Evolutionary conservation across 1,140 invertebrate species (phyloP), one percentile per base, ranked within the genome.

Genomic region (Octopus bimaculoides): DNA sequence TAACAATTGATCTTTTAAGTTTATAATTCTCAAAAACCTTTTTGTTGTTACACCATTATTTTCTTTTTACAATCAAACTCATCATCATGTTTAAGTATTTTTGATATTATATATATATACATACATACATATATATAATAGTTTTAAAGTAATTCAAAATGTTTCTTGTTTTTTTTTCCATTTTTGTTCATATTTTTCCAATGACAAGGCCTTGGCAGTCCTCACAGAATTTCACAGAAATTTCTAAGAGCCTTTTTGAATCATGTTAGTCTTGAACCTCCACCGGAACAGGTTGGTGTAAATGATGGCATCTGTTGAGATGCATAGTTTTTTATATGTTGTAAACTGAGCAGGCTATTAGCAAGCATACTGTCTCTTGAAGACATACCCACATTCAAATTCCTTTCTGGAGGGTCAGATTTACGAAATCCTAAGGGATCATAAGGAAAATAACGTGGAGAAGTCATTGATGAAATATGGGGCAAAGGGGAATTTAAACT

Each of bases 281-380:
- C 83, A 76, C 81, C 80, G 52, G 84, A 82, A 78, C 84, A 84
- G n/a, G 84, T 83, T 10, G 86, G 84, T 10, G 82, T 85, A 73
- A 84, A 88, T 78, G 84, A 84, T 52, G 86, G 87, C 88, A 89
- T 89, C 80, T 89, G 88, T 80, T 88, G 87, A 56, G 88, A 86
- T 81, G 96, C 96, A 91, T 98, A 98, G 90, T 98, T 99, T 86
- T 97, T 93, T 86, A 98, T 98, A 91, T 98, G 96, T 91, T 98
- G 96, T 78, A 99, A 92, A 82, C 96, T 97, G 86, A 98, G 97
- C 85, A 98, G 92, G 89, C 98, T 96, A 89, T 97, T 98, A 76
- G 96, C 96, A 89, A 88, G 97, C 97, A 80, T 89, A 85, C 94
- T 95, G 79, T 93, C 89, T 80, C 90, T 85, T 88, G 92, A 88